These are phyloP conservation scores for Epistrophe eligans DNA, from an alignment of 2,888 invertebrate species.

Conservation along the genomic window DNA sequence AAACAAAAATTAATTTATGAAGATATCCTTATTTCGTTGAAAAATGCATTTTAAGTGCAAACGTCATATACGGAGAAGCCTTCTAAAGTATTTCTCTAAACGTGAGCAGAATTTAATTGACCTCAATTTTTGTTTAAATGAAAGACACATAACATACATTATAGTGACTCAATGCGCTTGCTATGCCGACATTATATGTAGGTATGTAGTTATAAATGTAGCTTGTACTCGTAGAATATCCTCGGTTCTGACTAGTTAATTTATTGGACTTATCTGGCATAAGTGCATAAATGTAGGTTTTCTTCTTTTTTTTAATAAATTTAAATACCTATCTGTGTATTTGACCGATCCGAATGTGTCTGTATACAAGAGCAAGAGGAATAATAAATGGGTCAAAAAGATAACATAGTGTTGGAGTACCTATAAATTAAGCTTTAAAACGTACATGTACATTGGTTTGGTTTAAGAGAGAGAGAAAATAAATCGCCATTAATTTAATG, in stretches of 20 bases:
- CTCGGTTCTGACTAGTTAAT: slow-evolving; percentile 53
- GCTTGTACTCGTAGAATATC: not conserved
- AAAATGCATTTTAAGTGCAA: slow-evolving; percentile 42
- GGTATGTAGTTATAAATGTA: not conserved
- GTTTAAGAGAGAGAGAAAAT: not conserved
- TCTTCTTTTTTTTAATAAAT: slow-evolving; percentile 17
- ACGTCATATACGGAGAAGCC: slow-evolving; percentile 36
- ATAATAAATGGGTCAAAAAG: slow-evolving; percentile 41
- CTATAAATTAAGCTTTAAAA: slow-evolving; percentile 62
- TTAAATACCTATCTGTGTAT: not conserved
- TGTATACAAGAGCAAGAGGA: not conserved
- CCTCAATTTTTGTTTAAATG: slow-evolving; percentile 53
- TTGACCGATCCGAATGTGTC: slow-evolving; percentile 29
- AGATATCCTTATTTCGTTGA: not conserved
- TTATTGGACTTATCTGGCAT: slow-evolving; percentile 62
- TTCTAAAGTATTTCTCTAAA: slow-evolving; percentile 34
- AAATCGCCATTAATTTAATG: slow-evolving; percentile 2
- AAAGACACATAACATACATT: slow-evolving; percentile 32
- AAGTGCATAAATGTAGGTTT: slow-evolving; percentile 16
- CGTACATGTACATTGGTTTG: not conserved
- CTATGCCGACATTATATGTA: not conserved
- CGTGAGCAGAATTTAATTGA: slow-evolving; percentile 65
- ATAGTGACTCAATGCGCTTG: slow-evolving; percentile 5
- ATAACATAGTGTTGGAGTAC: slow-evolving; percentile 18
- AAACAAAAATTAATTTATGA: not conserved